Base-by-base conservation (phyloP, 2,797 vertebrate species). In the Gymnoscopelus braueri region DNA sequence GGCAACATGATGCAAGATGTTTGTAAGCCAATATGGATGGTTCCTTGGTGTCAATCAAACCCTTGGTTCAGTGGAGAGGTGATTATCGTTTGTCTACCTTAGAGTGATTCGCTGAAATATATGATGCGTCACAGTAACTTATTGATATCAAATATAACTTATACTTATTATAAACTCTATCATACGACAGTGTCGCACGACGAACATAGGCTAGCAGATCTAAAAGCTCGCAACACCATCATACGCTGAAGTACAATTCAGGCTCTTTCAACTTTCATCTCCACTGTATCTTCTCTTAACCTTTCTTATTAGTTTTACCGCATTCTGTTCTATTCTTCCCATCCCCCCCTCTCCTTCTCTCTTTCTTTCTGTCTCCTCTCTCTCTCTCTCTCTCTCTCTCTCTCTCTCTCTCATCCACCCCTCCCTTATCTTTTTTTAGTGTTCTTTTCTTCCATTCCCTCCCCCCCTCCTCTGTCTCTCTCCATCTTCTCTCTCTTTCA, bases 311-410 rank as follows among this genome's bases (percentile, higher is more conserved):
- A 15, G 85, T 88, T 89, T 82, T 90, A 89, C 88, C 72, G 85
- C 88, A 89, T 91, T 89, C 84, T 85, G 83, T 83, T 84, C 83
- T 29, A 44, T 71, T 87, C 77, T 72, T 75, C 88, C 91, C 89
- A 83, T 88, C 88, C 89, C 88, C 89, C 85, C 71, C 74, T 67
- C 65, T 79, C 56, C 66, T 51, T 63, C 58, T 67, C 44, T 74
- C 71, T 77, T 79, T 71, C 75, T 52, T 60, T 67, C 74, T 69
- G 78, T 82, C 75, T 83, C 50, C 29, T 73, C 69, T 72, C 70
- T 71, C 76, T 79, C 75, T 48, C 66, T 9, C 59, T 14, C 53
- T 64, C 49, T 32, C 69, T 55, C 23, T 23, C 56, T 65, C 67
- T 23, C 51, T 65, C 71, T 74, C 70, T 72, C 75, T 79, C 75